Conservation (phyloP, 2,113 vertebrate genomes). For the Perccottus glenii region DNA sequence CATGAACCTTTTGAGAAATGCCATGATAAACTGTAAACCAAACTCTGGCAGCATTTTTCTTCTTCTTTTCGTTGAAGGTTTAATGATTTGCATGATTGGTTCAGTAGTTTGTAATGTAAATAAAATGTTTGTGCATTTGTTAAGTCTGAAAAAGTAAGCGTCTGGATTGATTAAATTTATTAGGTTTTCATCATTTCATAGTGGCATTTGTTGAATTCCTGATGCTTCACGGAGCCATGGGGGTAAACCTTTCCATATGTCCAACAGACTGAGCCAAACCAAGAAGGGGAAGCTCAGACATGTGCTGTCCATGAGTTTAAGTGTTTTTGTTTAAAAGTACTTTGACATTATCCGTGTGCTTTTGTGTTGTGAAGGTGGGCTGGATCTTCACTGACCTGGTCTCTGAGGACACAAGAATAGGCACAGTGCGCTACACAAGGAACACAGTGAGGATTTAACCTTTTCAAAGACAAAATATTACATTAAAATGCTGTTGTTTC, state of each 20-base stretch:
- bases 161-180: neutral
- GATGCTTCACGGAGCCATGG: slow-evolving; percentile 4
- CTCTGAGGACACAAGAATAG: slow-evolving; percentile 96
- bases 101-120: too few species aligned
- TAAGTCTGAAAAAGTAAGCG: neutral
- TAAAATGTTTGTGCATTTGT: neutral
- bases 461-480: neutral
- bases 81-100: too few species aligned
- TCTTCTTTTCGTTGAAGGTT: too few species aligned
- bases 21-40: too few species aligned
- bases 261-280: neutral
- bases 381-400: slow-evolving; percentile 99
- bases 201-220: neutral
- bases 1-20: too few species aligned
- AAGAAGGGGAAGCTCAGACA: neutral
- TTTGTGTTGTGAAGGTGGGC: slow-evolving; percentile 83
- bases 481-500: rapidly evolving
- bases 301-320: neutral
- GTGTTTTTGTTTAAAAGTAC: neutral
- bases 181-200: neutral
- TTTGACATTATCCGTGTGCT: neutral
- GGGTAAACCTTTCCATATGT: slow-evolving; percentile 4
- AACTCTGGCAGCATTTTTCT: too few species aligned
- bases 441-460: slow-evolving; percentile 85
- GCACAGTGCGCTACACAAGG: slow-evolving; percentile 92